Evolutionary conservation across 2,797 vertebrate species (phyloP).

Genomic region (Allobates femoralis): DNA sequence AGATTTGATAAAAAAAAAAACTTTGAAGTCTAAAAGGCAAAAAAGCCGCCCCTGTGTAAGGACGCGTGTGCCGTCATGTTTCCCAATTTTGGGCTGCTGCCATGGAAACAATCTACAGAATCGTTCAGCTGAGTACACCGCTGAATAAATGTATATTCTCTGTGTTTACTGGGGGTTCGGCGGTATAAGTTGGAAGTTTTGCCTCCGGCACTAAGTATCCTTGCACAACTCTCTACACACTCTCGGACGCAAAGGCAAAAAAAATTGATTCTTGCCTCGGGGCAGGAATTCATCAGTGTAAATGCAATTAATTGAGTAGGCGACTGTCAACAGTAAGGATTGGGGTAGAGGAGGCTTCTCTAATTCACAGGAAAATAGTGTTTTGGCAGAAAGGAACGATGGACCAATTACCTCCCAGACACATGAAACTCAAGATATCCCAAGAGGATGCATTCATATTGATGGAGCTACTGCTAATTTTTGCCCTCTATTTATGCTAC

Average conservation of each 20-base stretch:
- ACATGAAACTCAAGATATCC: background rate
- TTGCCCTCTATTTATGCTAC: background rate
- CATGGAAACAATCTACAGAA: conserved; percentile 43
- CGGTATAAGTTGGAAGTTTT: conserved; percentile 20
- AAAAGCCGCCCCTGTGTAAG: background rate
- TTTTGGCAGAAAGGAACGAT: conserved; percentile 7
- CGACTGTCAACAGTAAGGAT: conserved; percentile 16
- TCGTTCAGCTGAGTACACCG: background rate
- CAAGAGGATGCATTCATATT: background rate
- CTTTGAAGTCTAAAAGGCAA: conserved; percentile 41
- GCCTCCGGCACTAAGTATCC: conserved; percentile 45
- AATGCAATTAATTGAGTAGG: conserved; percentile 43
- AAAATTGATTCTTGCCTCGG: conserved; percentile 32
- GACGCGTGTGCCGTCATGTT: background rate
- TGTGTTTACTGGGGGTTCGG: background rate
- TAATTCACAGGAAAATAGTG: background rate
- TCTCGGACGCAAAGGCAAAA: conserved; percentile 21
- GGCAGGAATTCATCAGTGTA: conserved; percentile 42
- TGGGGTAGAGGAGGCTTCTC: background rate
- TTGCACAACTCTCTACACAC: conserved; percentile 29
- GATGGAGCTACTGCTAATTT: background rate
- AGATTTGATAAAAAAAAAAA: background rate
- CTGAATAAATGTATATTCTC: conserved; percentile 35
- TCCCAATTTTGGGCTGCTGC: conserved; percentile 29
- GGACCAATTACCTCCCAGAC: background rate